Evolutionary conservation across 2,797 vertebrate genomes (phyloP).

Genomic region (Oreochromis mossambicus): DNA sequence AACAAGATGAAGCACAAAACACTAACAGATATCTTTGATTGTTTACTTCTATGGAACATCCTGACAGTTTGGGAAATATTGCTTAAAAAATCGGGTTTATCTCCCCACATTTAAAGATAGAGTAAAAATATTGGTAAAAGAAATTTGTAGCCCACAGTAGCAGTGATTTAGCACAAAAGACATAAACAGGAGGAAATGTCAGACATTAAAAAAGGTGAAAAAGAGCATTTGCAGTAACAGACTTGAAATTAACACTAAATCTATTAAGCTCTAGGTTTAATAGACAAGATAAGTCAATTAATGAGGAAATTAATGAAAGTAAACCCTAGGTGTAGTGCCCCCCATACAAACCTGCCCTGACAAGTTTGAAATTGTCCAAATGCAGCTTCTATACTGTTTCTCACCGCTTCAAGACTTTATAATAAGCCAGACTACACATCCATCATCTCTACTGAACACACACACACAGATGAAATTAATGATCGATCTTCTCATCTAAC

Average conservation of each 20-base stretch:
- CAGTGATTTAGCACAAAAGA: neutral
- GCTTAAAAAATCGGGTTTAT: constrained; percentile 17
- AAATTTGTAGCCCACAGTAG: neutral
- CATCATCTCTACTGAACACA: constrained; percentile 35
- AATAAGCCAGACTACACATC: constrained; percentile 34
- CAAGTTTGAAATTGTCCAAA: neutral
- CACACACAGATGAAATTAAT: constrained; percentile 38
- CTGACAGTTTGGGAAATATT: constrained; percentile 37
- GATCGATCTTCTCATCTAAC: constrained; percentile 41
- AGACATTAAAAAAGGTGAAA: neutral
- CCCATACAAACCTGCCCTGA: neutral
- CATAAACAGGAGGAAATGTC: neutral
- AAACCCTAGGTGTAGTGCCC: neutral
- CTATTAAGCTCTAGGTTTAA: neutral
- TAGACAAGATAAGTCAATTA: neutral
- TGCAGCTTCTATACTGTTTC: neutral
- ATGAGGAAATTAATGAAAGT: neutral
- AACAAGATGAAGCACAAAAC: constrained; percentile 21
- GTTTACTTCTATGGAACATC: constrained; percentile 28
- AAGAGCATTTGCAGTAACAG: neutral
- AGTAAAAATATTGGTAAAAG: neutral
- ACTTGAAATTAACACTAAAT: neutral
- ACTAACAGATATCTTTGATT: constrained; percentile 29
- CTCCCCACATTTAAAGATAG: neutral
- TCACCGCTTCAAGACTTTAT: neutral